phyloP scores from a whole-genome alignment of 2,888 invertebrate species.

The Nesidiocoris tenuis region DNA sequence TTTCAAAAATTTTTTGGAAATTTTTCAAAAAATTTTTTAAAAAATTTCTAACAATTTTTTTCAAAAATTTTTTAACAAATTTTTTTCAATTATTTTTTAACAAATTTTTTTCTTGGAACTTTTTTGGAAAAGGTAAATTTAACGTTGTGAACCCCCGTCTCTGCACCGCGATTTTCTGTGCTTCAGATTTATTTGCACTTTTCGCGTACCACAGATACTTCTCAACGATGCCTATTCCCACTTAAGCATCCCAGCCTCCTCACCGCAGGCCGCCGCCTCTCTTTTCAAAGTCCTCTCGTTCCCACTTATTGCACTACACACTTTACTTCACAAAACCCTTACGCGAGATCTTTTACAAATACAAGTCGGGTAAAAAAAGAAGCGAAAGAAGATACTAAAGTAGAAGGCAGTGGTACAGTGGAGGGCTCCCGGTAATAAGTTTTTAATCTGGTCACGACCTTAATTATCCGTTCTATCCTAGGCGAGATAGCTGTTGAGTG shows the following conservation, averaged over 20 bases:
- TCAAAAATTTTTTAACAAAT: too few species aligned
- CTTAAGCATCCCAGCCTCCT: neutral
- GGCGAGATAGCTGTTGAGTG: constrained; percentile 37
- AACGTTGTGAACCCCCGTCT: too few species aligned
- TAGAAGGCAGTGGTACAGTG: neutral
- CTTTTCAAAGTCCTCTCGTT: constrained; percentile 28
- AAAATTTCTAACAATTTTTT: too few species aligned
- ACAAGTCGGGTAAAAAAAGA: neutral
- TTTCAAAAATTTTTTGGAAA: too few species aligned
- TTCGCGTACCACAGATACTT: neutral
- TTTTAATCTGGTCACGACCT: constrained; percentile 45
- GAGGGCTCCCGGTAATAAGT: constrained; percentile 30
- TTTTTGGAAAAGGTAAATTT: too few species aligned
- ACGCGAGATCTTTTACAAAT: constrained; percentile 16
- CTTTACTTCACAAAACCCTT: constrained; percentile 22
- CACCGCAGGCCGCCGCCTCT: neutral
- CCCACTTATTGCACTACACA: constrained; percentile 37
- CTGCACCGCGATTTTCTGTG: too few species aligned
- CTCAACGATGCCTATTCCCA: neutral
- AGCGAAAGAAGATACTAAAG: neutral
- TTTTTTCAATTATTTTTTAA: too few species aligned
- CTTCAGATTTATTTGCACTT: too few species aligned
- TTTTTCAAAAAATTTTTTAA: too few species aligned
- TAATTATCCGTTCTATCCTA: constrained; percentile 31
- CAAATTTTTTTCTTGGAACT: too few species aligned